Conservation (phyloP, 2,797 vertebrate species). For the Chaunax sp. region DNA sequence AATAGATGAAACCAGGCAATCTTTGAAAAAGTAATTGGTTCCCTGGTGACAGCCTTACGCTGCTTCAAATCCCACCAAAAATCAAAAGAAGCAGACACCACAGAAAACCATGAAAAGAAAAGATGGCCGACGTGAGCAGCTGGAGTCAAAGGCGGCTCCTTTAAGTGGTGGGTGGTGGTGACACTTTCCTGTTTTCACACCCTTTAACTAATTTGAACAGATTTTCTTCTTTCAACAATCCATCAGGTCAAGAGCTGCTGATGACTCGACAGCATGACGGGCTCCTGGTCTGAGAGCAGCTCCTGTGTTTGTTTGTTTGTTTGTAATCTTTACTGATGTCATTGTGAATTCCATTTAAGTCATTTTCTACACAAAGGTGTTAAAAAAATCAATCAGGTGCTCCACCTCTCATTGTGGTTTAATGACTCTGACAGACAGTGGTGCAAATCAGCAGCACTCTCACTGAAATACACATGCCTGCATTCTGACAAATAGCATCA, state of each 20-base stretch:
- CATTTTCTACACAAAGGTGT: slow-evolving; percentile 58
- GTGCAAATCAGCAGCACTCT: slow-evolving; percentile 54
- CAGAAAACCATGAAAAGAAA: not conserved
- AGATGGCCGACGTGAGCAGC: not conserved
- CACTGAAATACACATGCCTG: slow-evolving; percentile 45
- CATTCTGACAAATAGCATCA: slow-evolving; percentile 63
- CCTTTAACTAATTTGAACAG: slow-evolving; percentile 17
- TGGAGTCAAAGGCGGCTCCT: not conserved
- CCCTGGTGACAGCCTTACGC: slow-evolving; percentile 67
- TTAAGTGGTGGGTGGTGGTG: not conserved
- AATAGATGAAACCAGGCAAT: slow-evolving; percentile 75
- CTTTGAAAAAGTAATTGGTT: slow-evolving; percentile 78
- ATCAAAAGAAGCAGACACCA: slow-evolving; percentile 25
- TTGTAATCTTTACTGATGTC: slow-evolving; percentile 27
- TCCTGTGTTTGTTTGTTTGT: slow-evolving; percentile 1
- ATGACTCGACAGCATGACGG: slow-evolving; percentile 33
- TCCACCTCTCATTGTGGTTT: slow-evolving; percentile 57
- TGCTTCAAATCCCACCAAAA: slow-evolving; percentile 55
- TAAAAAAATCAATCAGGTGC: slow-evolving; percentile 68
- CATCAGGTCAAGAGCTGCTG: slow-evolving; percentile 32
- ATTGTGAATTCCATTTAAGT: slow-evolving; percentile 57
- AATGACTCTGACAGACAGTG: slow-evolving; percentile 70
- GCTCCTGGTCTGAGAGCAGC: slow-evolving; percentile 27
- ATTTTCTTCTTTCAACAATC: slow-evolving; percentile 40
- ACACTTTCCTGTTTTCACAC: slow-evolving; percentile 3